Base-by-base conservation (phyloP, 2,888 invertebrate genomes). In the Hemistola chrysoprasaria region DNA sequence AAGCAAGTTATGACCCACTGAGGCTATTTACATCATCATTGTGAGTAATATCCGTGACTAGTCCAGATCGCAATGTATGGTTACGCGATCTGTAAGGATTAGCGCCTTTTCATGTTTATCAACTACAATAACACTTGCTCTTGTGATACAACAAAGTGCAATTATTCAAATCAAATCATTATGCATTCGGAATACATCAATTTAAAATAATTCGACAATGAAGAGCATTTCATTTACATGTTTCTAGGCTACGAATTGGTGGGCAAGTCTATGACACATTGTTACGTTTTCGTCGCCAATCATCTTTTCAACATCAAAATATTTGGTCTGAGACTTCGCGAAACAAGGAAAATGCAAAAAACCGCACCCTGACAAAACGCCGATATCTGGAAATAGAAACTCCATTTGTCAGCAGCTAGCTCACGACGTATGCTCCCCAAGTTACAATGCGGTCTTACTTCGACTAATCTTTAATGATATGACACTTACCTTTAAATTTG, bases 401-500 rank as follows among this genome's bases (percentile, higher is more conserved):
- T 85, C 86, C 87, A 86, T 86, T 88, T 86, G 85, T 86, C 84
- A 83, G 83, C 70, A 79, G 71, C 73, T 79, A 82, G 76, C 79
- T 75, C 70, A 71, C 80, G 76, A 78, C 78, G 73, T 76, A 78
- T 70, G 71, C 65, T 67, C 52, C 65, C 66, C 59, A 74, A 77
- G 72, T 76, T 74, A 69, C 71, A 76, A 76, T 78, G 79, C 77
- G 76, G 72, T 64, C 59, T 16, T 16, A 16, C 61, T 66, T 56
- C 49, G 48, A 54, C 56, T 60, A 53, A 42, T 50, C 56, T 41
- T 65, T 59, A 65, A 62, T 50, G 53, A 60, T 60, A 49, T 46
- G 61, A 56, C 52, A 86, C 93, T 93, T 90, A 97, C 97, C 97
- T 92, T 93, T 92, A 90, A 97, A 97, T 91, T 93, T 95, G 70